Evolutionary conservation across 2,797 vertebrate species (phyloP).

Genomic region (Acipenser ruthenus): DNA sequence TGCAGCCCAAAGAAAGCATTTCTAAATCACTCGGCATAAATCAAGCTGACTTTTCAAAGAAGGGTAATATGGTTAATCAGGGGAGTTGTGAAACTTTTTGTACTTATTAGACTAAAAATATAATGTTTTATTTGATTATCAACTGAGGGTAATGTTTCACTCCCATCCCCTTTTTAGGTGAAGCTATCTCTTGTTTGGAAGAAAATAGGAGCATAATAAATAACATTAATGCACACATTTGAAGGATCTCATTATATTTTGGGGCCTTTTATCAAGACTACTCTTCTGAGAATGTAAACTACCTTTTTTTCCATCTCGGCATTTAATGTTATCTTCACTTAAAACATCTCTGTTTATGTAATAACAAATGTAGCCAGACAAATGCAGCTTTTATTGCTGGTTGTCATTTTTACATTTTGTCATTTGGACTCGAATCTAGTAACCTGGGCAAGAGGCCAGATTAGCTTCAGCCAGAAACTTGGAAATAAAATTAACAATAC

Average conservation of each 20-base stretch:
- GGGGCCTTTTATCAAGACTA: conserved; percentile 56
- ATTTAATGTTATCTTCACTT: conserved; percentile 62
- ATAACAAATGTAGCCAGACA: conserved; percentile 55
- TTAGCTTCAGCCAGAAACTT: too few species aligned
- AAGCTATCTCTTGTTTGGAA: conserved; percentile 60
- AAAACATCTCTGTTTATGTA: conserved; percentile 56
- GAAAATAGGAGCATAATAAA: conserved; percentile 57
- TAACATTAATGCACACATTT: conserved; percentile 73
- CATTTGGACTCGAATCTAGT: conserved; percentile 37
- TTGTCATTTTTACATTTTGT: conserved; percentile 31
- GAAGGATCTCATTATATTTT: conserved; percentile 64
- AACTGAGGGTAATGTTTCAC: conserved; percentile 62
- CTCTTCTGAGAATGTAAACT: conserved; percentile 71
- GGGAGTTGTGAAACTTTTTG: conserved; percentile 84
- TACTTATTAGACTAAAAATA: conserved; percentile 94
- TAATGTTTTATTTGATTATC: conserved; percentile 86
- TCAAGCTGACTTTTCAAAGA: conserved; percentile 74
- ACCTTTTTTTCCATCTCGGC: conserved; percentile 55
- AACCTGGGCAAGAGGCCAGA: not conserved
- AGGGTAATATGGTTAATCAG: conserved; percentile 80
- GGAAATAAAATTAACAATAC: too few species aligned
- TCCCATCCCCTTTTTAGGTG: conserved; percentile 56
- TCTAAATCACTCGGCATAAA: conserved; percentile 82
- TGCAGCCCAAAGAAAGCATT: conserved; percentile 74
- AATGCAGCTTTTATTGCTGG: conserved; percentile 45